Conservation (phyloP, 23 tunicate species). For the Oikopleura dioica region DNA sequence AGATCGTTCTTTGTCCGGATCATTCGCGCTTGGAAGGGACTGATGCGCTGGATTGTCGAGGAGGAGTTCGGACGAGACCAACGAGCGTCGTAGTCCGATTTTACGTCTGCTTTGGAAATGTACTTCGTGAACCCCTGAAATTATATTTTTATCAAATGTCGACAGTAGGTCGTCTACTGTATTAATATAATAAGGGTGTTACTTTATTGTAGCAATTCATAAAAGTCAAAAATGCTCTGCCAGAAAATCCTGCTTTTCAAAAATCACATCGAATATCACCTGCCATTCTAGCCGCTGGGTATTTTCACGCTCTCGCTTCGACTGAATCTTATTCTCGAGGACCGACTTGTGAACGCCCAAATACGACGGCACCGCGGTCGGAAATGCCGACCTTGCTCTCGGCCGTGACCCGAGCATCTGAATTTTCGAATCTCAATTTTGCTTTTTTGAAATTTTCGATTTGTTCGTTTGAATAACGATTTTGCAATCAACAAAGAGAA, state of each 20-base stretch:
- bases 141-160: no score
- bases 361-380: constrained; percentile 2
- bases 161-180: no score
- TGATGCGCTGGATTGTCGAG: neutral
- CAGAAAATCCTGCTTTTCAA: neutral
- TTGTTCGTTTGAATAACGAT: no score
- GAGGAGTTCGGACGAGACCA: neutral
- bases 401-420: constrained; percentile 3
- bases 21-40: neutral
- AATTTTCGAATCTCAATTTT: no score
- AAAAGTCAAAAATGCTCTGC: neutral
- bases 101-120: no score
- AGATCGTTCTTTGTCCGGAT: neutral
- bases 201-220: neutral
- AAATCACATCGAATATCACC: neutral
- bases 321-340: neutral
- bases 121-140: no score
- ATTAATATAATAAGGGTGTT: no score
- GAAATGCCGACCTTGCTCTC: constrained; percentile 7
- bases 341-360: neutral
- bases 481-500: no score
- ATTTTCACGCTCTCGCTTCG: neutral
- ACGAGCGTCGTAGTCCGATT: neutral
- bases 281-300: neutral
- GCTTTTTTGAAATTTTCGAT: no score